These are phyloP conservation scores for Coelopa frigida DNA, from an alignment of 1,140 invertebrate species.

Conservation along the genomic window DNA sequence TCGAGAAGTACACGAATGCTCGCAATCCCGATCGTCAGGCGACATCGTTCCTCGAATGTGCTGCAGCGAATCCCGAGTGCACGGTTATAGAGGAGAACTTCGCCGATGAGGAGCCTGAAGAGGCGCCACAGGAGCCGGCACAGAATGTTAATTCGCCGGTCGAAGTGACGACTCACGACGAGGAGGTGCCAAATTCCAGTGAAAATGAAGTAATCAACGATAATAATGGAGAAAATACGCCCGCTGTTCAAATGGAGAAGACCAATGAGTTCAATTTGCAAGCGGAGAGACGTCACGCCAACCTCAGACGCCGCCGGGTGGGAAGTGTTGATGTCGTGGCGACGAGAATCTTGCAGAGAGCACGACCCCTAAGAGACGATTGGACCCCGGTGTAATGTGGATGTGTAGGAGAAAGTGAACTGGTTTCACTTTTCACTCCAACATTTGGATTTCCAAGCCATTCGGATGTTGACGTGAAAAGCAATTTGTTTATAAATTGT, in stretches of 20 bases:
- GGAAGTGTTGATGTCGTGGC: not conserved
- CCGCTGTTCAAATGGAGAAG: not conserved
- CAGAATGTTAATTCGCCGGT: not conserved
- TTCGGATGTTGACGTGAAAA: too few relatives aligned
- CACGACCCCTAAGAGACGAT: not conserved
- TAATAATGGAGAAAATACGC: not conserved
- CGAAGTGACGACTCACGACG: not conserved
- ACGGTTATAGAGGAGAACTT: conserved; percentile 30
- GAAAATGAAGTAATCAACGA: not conserved
- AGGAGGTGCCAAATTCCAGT: not conserved
- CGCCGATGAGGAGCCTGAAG: not conserved
- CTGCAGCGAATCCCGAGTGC: conserved; percentile 34
- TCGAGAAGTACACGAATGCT: conserved; percentile 36
- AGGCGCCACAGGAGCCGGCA: not conserved
- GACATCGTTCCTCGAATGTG: conserved; percentile 29
- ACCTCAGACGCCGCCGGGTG: too few relatives aligned
- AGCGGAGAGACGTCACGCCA: not conserved
- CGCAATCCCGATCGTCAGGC: conserved; percentile 27
- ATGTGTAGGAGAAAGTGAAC: not conserved
- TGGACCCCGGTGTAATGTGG: not conserved
- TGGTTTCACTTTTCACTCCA: not conserved
- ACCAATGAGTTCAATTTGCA: conserved; percentile 2
- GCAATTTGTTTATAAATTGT: not conserved
- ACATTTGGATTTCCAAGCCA: not conserved
- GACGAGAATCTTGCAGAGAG: not conserved